Evolutionary conservation across 2,113 vertebrate species (phyloP).

Genomic region (Perca flavescens): DNA sequence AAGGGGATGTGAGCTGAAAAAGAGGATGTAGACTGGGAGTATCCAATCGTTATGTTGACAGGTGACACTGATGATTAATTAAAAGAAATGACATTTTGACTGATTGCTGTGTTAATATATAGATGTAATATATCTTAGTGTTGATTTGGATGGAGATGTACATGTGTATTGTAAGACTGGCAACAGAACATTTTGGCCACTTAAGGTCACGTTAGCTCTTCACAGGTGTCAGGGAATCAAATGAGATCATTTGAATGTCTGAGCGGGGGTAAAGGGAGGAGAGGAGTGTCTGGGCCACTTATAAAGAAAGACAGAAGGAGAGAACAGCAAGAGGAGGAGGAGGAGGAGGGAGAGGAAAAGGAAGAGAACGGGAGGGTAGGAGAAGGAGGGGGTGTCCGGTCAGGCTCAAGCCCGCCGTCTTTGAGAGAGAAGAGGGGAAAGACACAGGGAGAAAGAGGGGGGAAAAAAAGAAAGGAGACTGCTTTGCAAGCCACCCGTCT

Average conservation of each 20-base stretch:
- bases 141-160: conserved; percentile 4
- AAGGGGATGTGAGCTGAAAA: conserved; percentile 82
- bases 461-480: conserved; percentile 70
- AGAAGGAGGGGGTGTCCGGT: conserved; percentile 72
- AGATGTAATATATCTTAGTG: not conserved
- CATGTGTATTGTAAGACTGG: conserved; percentile 16
- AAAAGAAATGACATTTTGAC: conserved; percentile 31
- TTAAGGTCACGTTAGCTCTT: conserved; percentile 81
- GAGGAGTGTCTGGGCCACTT: conserved; percentile 55
- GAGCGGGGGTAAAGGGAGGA: conserved; percentile 47
- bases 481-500: conserved; percentile 87
- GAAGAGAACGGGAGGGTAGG: conserved; percentile 47
- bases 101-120: not conserved
- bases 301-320: conserved; percentile 70
- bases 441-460: conserved; percentile 62
- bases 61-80: conserved; percentile 39
- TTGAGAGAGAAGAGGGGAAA: conserved; percentile 74
- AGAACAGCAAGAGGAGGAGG: conserved; percentile 46
- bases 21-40: conserved; percentile 78
- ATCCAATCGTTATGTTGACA: conserved; percentile 57
- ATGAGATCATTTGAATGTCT: conserved; percentile 86
- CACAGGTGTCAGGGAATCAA: conserved; percentile 87
- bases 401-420: conserved; percentile 70
- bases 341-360: conserved; percentile 34
- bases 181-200: conserved; percentile 45